Base-by-base conservation (phyloP, 2,797 vertebrate genomes). In the Sebastes taczanowskii region DNA sequence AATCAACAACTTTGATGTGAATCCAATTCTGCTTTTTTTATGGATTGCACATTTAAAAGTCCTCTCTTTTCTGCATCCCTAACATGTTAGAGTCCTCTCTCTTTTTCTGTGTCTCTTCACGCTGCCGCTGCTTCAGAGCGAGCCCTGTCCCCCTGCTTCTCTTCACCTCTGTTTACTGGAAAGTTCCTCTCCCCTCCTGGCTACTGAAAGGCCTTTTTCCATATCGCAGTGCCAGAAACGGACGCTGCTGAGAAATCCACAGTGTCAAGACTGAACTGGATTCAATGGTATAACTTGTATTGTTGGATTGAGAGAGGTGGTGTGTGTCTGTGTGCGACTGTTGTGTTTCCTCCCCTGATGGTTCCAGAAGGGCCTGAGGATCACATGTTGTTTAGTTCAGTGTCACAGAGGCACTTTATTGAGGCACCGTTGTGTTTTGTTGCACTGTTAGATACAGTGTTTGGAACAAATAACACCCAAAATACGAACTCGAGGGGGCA, bases 261-360 rank as follows among this genome's bases (percentile, higher is more conserved):
- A 91, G 87, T 91, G 88, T 94, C 89, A 88, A 88, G 88, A 90
- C 89, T 80, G 88, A 91, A 87, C 93, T 92, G 95, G 95, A 96
- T 91, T 95, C 94, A 95, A 96, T 96, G 96, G 95, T 96, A 96
- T 68, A 80, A 77, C 66, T 81, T 67, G 60, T 66, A 30, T 77
- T 81, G 78, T 71, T 79, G 71, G 32, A 53, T 20, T 78, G 61
- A 67, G 20, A 59, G 23, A 74, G 38, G 22, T 46, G 25, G 25
- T 59, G 64, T 77, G 23, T 85, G 59, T 27, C 20, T 42, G 46
- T 80, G 46, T 55, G 67, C 20, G 34, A n/a, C 32, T 27, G 52
- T 2, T 32, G 13, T 80, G 18, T 46, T 53, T 61, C 32, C 61
- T 34, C 27, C 38, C 22, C 1, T 53, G 27, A 13, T 42, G 7